A percentile compares a stretch with the other conserved stretches of the same genome.
These are phyloP conservation scores for Corbicula japonica DNA, from an alignment of 2,888 invertebrate genomes.

Conservation along the genomic window DNA sequence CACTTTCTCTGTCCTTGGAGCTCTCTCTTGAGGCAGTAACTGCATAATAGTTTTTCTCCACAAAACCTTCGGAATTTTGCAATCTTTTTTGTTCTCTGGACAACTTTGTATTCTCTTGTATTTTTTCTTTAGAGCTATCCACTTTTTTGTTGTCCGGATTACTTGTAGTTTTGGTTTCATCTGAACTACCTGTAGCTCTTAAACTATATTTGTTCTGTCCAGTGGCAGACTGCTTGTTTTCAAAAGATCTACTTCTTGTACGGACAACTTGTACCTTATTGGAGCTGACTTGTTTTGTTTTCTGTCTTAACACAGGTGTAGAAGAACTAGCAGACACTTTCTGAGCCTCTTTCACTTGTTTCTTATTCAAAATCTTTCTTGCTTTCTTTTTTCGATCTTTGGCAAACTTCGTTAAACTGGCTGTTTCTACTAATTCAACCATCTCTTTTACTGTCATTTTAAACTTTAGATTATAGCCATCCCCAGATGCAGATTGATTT, in stretches of 20 bases:
- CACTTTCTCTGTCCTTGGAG: no score
- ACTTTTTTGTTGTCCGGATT: no score
- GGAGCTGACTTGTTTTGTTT: no score
- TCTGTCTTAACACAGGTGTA: conserved; percentile 36
- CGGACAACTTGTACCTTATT: no score
- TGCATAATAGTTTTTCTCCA: conserved; percentile 34
- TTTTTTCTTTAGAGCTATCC: neutral
- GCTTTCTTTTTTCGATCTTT: conserved; percentile 58
- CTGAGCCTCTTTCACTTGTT: conserved; percentile 33
- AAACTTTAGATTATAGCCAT: conserved; percentile 54
- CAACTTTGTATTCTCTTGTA: conserved; percentile 9
- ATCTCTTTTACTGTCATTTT: conserved; percentile 65
- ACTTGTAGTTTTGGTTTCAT: no score
- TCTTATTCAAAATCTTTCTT: conserved; percentile 44
- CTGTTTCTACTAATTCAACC: conserved; percentile 60
- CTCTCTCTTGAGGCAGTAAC: conserved; percentile 7
- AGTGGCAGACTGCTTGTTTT: neutral
- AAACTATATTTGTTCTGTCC: neutral
- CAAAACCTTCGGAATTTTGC: conserved; percentile 45
- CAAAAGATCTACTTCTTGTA: neutral
- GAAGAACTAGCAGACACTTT: conserved; percentile 12
- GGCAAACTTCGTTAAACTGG: conserved; percentile 60
- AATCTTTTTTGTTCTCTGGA: conserved; percentile 38
- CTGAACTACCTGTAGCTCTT: no score
- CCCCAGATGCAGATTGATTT: conserved; percentile 35